Percentiles rank a stretch among this genome's conserved stretches.
Evolutionary conservation across 2,797 vertebrate species (phyloP).

Genomic region (Propithecus perrieri): DNA sequence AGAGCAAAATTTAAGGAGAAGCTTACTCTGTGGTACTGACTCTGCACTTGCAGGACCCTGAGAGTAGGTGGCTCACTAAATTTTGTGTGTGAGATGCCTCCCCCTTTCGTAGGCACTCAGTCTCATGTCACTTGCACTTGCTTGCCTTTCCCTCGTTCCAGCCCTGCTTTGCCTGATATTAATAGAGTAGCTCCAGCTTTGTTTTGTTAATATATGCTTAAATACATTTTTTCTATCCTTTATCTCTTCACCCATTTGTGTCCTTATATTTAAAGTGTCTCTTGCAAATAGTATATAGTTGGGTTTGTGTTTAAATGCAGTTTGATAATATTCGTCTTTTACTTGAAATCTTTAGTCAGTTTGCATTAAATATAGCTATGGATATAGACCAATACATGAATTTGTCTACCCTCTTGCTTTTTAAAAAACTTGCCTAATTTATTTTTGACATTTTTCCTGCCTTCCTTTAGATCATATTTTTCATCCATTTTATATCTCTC

Average conservation of each 20-base stretch:
- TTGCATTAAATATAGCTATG: neutral
- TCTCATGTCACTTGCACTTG: neutral
- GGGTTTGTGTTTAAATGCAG: neutral
- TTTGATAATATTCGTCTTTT: neutral
- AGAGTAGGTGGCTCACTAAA: neutral
- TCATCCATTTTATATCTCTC: neutral
- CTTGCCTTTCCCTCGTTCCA: neutral
- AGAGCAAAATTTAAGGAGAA: neutral
- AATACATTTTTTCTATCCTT: neutral
- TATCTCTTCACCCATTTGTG: neutral
- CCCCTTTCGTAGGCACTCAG: neutral
- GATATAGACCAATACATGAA: neutral
- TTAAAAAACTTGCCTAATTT: neutral
- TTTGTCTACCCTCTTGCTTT: neutral
- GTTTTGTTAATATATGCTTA: neutral
- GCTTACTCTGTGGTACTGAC: neutral
- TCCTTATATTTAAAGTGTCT: neutral
- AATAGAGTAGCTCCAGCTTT: neutral
- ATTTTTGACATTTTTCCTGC: neutral
- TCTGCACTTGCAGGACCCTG: neutral
- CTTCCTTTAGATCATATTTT: neutral
- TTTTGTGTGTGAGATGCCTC: neutral
- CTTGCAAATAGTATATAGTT: neutral
- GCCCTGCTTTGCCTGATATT: neutral
- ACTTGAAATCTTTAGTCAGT: neutral